Evolutionary conservation across 2,113 vertebrate genomes (phyloP).

Genomic region (Dipodomys ordii): DNA sequence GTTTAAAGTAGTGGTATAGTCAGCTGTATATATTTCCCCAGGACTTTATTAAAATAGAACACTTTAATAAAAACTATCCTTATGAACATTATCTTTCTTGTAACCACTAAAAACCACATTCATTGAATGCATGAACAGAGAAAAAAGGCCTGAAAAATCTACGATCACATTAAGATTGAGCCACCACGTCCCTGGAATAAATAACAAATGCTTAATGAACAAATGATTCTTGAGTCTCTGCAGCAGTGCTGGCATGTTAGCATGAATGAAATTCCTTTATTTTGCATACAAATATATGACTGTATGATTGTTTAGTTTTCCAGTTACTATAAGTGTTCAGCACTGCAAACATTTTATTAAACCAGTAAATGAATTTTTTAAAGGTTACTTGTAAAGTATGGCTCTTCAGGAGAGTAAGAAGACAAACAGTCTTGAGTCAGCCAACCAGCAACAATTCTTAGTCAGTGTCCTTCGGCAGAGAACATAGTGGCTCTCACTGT

Average conservation of each 20-base stretch:
- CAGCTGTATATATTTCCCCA: background rate
- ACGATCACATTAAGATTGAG: background rate
- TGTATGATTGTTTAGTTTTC: background rate
- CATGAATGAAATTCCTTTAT: constrained; percentile 19
- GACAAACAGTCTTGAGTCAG: background rate
- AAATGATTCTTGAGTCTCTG: background rate
- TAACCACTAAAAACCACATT: constrained; percentile 3
- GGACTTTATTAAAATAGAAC: constrained; percentile 27
- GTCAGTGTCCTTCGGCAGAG: background rate
- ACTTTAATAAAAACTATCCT: background rate
- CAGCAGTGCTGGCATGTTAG: background rate
- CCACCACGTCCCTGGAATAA: background rate
- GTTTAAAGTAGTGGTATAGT: background rate
- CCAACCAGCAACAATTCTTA: background rate
- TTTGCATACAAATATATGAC: background rate
- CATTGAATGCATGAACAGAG: background rate
- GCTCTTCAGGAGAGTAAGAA: background rate
- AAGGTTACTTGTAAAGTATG: constrained; percentile 15
- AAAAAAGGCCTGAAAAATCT: background rate
- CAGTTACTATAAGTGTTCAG: background rate
- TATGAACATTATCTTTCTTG: background rate
- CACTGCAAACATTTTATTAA: background rate
- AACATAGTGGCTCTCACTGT: background rate
- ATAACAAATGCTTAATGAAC: background rate
- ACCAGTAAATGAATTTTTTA: background rate